A percentile compares a stretch with the other conserved stretches of the same genome.
phyloP scores from a whole-genome alignment of 2,888 invertebrate genomes.

The Apoderus coryli region DNA sequence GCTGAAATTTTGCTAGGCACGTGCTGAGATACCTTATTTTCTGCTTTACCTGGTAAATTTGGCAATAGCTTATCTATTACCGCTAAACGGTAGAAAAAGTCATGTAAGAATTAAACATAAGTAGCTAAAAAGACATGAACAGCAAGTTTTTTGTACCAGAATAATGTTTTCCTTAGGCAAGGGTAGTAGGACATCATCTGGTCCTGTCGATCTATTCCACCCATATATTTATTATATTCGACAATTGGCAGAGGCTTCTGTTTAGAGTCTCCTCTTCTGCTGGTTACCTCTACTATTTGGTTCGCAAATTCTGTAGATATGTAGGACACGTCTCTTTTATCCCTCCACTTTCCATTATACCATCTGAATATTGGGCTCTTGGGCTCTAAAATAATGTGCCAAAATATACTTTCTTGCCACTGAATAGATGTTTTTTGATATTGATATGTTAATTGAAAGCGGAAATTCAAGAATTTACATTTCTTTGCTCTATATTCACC shows the following conservation, averaged over 20 bases:
- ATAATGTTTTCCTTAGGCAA: constrained; percentile 15
- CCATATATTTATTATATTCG: constrained; percentile 12
- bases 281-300: constrained; percentile 14
- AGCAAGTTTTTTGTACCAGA: constrained; percentile 2
- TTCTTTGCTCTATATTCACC: too few relatives aligned
- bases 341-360: constrained; percentile 23
- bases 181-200: constrained; percentile 20
- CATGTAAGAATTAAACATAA: constrained; percentile 1
- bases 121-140: neutral
- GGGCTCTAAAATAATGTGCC: too few relatives aligned
- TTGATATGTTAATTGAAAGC: too few relatives aligned
- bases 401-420: too few relatives aligned
- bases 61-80: too few relatives aligned
- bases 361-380: constrained; percentile 15
- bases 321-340: constrained; percentile 22
- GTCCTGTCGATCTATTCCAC: constrained; percentile 18
- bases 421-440: too few relatives aligned
- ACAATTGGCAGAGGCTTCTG: constrained; percentile 10
- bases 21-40: constrained; percentile 3
- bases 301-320: constrained; percentile 20
- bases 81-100: too few relatives aligned
- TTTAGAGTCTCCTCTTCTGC: constrained; percentile 13
- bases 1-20: neutral
- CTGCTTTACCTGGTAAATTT: too few relatives aligned
- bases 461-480: too few relatives aligned